Conservation (phyloP, 2,888 invertebrate species). For the Drosophila nigritarsus region DNA sequence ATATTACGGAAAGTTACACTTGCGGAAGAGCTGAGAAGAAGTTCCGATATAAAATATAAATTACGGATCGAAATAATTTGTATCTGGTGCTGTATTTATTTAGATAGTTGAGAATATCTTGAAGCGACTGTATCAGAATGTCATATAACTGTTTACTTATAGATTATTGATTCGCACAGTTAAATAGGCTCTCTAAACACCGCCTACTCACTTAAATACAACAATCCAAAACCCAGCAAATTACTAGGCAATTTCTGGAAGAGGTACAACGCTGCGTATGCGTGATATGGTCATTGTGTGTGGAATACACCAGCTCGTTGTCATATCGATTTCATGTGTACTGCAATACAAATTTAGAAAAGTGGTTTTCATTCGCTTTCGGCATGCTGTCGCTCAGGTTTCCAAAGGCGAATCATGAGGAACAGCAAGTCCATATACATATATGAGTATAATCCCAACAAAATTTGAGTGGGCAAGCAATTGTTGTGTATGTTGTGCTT, state of each 20-base stretch:
- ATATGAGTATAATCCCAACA: constrained; percentile 3
- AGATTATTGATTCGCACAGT: background rate
- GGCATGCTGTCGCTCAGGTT: constrained; percentile 39
- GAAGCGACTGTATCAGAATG: background rate
- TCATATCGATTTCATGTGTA: constrained; percentile 58
- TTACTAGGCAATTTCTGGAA: background rate
- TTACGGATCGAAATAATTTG: too few relatives aligned
- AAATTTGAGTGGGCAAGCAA: constrained; percentile 28
- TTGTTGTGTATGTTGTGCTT: constrained; percentile 13
- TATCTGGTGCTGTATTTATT: background rate
- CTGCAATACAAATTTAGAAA: constrained; percentile 59
- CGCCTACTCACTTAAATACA: background rate
- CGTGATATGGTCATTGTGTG: constrained; percentile 5
- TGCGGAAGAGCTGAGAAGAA: too few relatives aligned
- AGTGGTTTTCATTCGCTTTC: constrained; percentile 65
- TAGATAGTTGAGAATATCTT: background rate
- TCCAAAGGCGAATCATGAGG: constrained; percentile 22
- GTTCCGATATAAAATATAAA: too few relatives aligned
- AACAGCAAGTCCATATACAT: constrained; percentile 5
- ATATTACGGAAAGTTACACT: too few relatives aligned
- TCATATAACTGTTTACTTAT: background rate
- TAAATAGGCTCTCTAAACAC: background rate
- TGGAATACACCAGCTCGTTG: background rate
- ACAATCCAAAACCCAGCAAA: background rate
- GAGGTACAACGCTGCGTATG: constrained; percentile 33